Percentiles rank a stretch among this genome's conserved stretches.
Conservation (phyloP, 1,140 invertebrate genomes). For the Drosophila leontia region DNA sequence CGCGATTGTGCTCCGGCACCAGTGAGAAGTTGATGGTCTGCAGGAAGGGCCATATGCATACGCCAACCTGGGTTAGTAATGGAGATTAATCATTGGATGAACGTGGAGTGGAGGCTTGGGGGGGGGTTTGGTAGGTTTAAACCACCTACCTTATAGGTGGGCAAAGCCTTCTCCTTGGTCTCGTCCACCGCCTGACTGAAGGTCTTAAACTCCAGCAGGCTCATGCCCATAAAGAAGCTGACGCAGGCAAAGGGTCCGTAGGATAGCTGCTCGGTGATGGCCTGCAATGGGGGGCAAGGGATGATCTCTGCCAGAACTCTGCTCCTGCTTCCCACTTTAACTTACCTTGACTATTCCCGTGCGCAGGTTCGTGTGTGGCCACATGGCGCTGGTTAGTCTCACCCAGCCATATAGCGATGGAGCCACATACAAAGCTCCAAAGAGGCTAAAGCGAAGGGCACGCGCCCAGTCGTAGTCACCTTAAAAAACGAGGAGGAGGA, state of each 20-base stretch:
- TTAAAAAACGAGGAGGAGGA: conserved; percentile 15
- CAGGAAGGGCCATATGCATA: conserved; percentile 92
- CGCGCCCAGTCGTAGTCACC: conserved; percentile 87
- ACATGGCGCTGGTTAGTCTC: conserved; percentile 87
- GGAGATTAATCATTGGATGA: conserved; percentile 7
- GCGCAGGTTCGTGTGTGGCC: conserved; percentile 88
- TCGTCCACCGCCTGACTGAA: conserved; percentile 89
- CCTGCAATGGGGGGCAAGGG: conserved; percentile 85
- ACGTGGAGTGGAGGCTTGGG: not conserved
- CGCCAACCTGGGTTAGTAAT: conserved; percentile 87
- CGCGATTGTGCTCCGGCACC: conserved; percentile 91
- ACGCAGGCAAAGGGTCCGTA: conserved; percentile 92
- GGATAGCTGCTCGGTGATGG: conserved; percentile 91
- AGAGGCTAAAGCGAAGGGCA: conserved; percentile 88
- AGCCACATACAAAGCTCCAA: conserved; percentile 89
- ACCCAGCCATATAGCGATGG: conserved; percentile 90
- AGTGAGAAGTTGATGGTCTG: conserved; percentile 93
- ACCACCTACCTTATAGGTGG: conserved; percentile 91
- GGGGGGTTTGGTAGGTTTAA: not conserved
- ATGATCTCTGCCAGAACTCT: not conserved
- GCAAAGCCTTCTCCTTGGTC: conserved; percentile 91
- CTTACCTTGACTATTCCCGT: conserved; percentile 89
- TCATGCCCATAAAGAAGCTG: conserved; percentile 93
- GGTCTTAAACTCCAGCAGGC: conserved; percentile 90
- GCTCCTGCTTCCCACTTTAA: not conserved